Conservation (phyloP, 2,888 invertebrate species). For the Clistopyga incitator region DNA sequence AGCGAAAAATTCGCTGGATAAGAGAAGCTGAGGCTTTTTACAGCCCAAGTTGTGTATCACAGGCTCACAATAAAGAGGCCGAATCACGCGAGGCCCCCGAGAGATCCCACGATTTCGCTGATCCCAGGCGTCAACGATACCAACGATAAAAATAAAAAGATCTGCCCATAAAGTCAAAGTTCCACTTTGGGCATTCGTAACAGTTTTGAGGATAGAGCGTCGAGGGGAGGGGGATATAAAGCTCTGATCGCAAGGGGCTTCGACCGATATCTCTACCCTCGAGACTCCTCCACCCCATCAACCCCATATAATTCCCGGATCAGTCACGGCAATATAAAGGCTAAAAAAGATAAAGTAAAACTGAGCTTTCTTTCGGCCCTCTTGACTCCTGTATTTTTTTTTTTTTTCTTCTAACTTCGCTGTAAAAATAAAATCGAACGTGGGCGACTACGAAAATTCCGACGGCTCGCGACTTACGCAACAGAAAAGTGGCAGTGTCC, state of each 20-base stretch:
- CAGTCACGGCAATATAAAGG: constrained; percentile 8
- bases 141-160: constrained; percentile 43
- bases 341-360: neutral
- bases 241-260: constrained; percentile 13
- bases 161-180: constrained; percentile 45
- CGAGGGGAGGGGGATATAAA: neutral
- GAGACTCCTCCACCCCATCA: constrained; percentile 1
- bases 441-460: neutral
- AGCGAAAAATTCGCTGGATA: neutral
- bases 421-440: neutral
- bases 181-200: constrained; percentile 6
- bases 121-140: constrained; percentile 23
- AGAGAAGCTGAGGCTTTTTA: constrained; percentile 24
- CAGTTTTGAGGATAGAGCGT: constrained; percentile 23
- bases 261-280: constrained; percentile 30
- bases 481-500: neutral
- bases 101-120: constrained; percentile 26
- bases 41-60: constrained; percentile 2
- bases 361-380: neutral
- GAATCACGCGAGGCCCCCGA: constrained; percentile 8
- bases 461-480: neutral
- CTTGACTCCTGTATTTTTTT: neutral
- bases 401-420: neutral
- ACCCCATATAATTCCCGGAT: constrained; percentile 37
- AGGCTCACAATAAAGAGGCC: neutral